Evolutionary conservation across 92 coral and sea anemone species (phyloP).

Genomic region (Parazoanthus swiftii): DNA sequence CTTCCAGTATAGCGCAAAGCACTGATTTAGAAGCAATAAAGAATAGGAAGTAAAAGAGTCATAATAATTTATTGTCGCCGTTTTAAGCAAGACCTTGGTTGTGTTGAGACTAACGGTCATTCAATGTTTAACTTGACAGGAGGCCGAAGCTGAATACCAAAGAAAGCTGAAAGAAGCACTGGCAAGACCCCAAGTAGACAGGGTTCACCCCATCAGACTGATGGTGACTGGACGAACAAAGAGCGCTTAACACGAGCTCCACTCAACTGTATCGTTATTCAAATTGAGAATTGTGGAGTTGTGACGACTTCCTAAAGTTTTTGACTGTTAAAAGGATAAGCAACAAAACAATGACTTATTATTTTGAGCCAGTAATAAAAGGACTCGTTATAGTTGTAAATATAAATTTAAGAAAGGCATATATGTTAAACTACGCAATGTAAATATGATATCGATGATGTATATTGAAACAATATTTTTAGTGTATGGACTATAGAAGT

Average conservation of each 20-base stretch:
- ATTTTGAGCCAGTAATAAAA: neutral
- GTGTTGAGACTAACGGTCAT: neutral
- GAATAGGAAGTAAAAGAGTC: neutral
- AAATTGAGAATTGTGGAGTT: neutral
- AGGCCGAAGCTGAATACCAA: conserved; percentile 94
- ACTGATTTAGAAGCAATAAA: too few species aligned
- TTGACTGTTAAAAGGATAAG: neutral
- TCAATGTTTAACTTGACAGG: conserved; percentile 52
- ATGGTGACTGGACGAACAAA: conserved; percentile 60
- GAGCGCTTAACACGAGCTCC: neutral
- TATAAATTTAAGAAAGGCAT: neutral
- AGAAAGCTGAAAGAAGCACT: conserved; percentile 81
- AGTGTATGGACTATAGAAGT: neutral
- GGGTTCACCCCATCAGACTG: conserved; percentile 82
- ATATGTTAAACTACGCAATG: neutral
- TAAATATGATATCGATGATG: neutral
- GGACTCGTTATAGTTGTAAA: neutral
- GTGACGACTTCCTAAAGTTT: neutral
- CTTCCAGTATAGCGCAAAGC: too few species aligned
- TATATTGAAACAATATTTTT: neutral
- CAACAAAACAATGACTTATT: neutral
- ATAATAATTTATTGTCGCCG: too few species aligned
- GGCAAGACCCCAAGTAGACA: conserved; percentile 74
- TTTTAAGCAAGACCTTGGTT: too few species aligned
- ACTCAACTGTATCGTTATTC: neutral